phyloP scores from a whole-genome alignment of 2,797 vertebrate species.

The Spatula clypeata region DNA sequence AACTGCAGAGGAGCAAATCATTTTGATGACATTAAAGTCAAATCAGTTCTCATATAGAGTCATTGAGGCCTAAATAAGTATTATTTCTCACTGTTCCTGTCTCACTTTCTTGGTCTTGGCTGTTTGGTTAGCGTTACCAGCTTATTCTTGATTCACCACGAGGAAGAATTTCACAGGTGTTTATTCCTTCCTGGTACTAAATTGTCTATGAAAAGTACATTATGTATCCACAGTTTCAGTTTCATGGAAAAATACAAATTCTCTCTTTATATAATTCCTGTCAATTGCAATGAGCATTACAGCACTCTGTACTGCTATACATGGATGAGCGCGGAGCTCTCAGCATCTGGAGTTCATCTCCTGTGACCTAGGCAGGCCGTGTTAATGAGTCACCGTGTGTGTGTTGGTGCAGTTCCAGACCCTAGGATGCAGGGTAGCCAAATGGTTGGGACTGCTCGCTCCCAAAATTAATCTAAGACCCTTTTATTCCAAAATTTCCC shows the following conservation, averaged over 20 bases:
- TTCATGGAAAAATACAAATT: constrained; percentile 8
- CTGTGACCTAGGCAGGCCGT: background rate
- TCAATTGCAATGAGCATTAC: background rate
- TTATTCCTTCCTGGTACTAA: constrained; percentile 11
- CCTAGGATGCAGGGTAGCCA: background rate
- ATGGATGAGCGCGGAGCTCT: background rate
- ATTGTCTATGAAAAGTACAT: background rate
- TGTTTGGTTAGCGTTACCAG: background rate
- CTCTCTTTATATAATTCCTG: background rate
- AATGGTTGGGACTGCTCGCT: background rate
- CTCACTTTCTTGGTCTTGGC: background rate
- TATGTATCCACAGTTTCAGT: background rate
- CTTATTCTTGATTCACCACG: constrained; percentile 1
- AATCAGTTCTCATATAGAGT: constrained; percentile 10
- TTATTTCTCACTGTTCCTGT: background rate
- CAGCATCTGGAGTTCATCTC: background rate
- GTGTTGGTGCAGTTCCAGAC: background rate
- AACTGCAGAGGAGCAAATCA: constrained; percentile 22
- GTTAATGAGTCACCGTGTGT: background rate
- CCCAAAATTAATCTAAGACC: background rate
- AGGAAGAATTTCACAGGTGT: constrained; percentile 21
- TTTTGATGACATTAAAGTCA: constrained; percentile 38
- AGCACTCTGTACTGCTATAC: background rate
- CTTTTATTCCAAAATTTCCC: background rate
- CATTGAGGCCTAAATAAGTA: background rate